Evolutionary conservation across 30 jellyfish, hydroid and myxozoan genomes (phyloP).

Genomic region (Turritopsis rubra): DNA sequence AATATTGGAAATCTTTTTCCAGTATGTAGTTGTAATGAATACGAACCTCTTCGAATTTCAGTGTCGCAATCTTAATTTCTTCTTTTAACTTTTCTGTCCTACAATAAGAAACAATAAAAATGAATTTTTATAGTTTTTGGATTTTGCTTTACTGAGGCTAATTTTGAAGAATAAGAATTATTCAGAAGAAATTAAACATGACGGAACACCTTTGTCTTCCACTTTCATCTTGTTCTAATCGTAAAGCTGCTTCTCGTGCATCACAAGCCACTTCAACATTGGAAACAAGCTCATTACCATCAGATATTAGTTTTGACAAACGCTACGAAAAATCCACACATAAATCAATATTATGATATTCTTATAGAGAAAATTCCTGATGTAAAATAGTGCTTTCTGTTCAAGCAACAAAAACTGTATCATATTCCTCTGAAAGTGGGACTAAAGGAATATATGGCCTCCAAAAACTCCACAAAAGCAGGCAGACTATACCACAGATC

Average conservation of each 20-base stretch:
- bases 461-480: no score
- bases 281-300: slow-evolving; percentile 78
- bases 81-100: slow-evolving; percentile 61
- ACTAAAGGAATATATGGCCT: no score
- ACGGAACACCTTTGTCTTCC: slow-evolving; percentile 44
- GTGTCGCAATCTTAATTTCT: slow-evolving; percentile 63
- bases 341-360: no score
- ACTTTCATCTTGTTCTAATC: slow-evolving; percentile 57
- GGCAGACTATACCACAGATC: no score
- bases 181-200: neutral
- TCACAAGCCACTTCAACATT: slow-evolving; percentile 81
- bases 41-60: slow-evolving; percentile 66
- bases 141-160: neutral
- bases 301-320: slow-evolving; percentile 49
- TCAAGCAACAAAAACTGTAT: no score
- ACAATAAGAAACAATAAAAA: neutral
- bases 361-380: no score
- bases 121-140: neutral
- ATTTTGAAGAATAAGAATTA: neutral
- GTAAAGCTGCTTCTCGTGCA: slow-evolving; percentile 65
- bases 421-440: no score
- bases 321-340: slow-evolving; percentile 27
- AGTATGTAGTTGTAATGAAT: no score
- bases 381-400: neutral
- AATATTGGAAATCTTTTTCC: no score